Conservation (phyloP, 2,113 vertebrate species). For the Podocnemis expansa region DNA sequence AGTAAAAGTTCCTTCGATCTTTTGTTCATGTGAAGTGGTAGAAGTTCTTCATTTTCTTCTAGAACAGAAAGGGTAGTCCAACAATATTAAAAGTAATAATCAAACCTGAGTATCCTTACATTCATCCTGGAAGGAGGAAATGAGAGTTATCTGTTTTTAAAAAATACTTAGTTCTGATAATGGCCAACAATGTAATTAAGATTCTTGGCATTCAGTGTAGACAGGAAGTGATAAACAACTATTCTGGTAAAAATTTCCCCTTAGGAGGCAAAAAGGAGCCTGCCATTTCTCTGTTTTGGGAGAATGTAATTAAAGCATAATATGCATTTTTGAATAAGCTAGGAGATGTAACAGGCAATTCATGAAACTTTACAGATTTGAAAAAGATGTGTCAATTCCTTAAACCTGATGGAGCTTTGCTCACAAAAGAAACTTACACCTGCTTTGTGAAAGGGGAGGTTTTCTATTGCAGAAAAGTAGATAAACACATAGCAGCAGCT, state of each 20-base stretch:
- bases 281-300: neutral
- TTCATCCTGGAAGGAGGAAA: neutral
- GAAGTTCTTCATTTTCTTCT: neutral
- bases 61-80: neutral
- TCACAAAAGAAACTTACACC: neutral
- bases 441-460: neutral
- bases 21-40: neutral
- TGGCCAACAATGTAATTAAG: conserved; percentile 43
- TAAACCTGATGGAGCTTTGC: neutral
- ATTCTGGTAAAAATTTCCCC: conserved; percentile 52
- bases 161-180: neutral
- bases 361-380: conserved; percentile 12
- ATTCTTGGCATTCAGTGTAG: conserved; percentile 32
- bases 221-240: conserved; percentile 4
- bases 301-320: conserved; percentile 44
- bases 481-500: neutral
- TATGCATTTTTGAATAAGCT: neutral
- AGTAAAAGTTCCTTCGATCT: neutral
- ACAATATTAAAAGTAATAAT: neutral
- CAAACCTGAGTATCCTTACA: neutral
- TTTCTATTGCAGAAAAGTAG: neutral
- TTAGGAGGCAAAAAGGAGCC: neutral
- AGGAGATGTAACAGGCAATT: neutral
- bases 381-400: neutral
- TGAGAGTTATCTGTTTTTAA: neutral